Evolutionary conservation across 2,113 vertebrate genomes (phyloP).

Genomic region (Hippotragus niger): DNA sequence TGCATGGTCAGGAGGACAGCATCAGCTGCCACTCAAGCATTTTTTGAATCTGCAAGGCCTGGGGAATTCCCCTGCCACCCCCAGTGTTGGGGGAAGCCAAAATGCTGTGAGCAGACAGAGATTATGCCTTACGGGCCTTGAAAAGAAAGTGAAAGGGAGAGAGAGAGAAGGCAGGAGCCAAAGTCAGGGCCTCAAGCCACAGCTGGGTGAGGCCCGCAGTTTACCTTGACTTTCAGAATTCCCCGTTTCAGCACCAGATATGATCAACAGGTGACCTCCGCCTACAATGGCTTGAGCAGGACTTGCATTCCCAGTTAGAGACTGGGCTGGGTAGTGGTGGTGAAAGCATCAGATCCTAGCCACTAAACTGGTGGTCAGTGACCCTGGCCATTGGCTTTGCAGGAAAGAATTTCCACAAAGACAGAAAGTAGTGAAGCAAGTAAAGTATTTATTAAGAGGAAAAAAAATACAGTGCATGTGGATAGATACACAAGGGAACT

Average conservation of each 20-base stretch:
- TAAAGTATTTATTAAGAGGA: background rate
- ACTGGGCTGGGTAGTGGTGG: background rate
- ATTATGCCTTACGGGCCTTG: background rate
- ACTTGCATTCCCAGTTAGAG: background rate
- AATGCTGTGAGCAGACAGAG: background rate
- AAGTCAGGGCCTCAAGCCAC: background rate
- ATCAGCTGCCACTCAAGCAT: background rate
- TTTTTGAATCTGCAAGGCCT: background rate
- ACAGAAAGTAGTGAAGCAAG: background rate
- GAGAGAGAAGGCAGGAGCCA: background rate
- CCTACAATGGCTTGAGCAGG: background rate
- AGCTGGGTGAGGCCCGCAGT: background rate
- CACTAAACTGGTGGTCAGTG: background rate
- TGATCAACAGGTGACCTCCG: background rate
- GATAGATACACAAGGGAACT: background rate
- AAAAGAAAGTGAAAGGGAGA: background rate
- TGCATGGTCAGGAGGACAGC: background rate
- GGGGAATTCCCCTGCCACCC: background rate
- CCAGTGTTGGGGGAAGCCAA: background rate
- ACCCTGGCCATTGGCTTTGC: background rate
- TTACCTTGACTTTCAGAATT: background rate
- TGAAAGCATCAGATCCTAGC: background rate
- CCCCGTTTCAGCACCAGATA: background rate
- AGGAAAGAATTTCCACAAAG: background rate
- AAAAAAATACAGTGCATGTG: background rate